Conservation (phyloP, 2,113 vertebrate genomes). For the Neodon shergylaensis region DNA sequence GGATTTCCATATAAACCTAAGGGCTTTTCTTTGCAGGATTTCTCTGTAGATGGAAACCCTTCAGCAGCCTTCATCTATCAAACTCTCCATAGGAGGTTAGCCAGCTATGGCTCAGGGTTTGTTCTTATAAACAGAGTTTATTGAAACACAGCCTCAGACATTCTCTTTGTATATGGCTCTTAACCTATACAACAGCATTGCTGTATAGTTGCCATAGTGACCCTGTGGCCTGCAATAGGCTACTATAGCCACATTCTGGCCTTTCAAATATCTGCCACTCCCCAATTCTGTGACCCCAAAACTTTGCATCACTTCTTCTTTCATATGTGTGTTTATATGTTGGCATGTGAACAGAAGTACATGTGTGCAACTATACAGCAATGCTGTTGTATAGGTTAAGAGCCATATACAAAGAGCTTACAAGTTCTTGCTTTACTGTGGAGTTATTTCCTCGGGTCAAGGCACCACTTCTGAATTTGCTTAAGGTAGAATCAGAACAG, state of each 20-base stretch:
- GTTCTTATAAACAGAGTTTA: conserved; percentile 51
- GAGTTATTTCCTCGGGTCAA: background rate
- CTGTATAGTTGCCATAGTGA: background rate
- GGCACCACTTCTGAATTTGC: background rate
- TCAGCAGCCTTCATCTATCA: background rate
- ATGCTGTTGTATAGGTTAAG: too few species aligned
- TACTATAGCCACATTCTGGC: background rate
- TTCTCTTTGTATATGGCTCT: background rate
- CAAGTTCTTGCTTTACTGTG: background rate
- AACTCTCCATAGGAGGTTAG: background rate
- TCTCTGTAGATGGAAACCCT: background rate
- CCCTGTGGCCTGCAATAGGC: background rate
- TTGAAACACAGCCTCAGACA: background rate
- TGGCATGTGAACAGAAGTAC: background rate
- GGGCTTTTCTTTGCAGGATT: background rate
- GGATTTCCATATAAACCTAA: background rate
- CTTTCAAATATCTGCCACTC: background rate
- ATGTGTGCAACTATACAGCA: too few species aligned
- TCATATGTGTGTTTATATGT: background rate
- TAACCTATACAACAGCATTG: background rate
- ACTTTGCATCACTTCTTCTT: background rate
- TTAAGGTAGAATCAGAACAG: background rate
- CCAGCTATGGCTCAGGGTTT: background rate
- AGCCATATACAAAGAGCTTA: too few species aligned
- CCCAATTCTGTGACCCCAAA: background rate